Percentiles rank a stretch among this genome's conserved stretches.
Evolutionary conservation across 2,797 vertebrate genomes (phyloP).

Genomic region (Crocidura indochinensis): DNA sequence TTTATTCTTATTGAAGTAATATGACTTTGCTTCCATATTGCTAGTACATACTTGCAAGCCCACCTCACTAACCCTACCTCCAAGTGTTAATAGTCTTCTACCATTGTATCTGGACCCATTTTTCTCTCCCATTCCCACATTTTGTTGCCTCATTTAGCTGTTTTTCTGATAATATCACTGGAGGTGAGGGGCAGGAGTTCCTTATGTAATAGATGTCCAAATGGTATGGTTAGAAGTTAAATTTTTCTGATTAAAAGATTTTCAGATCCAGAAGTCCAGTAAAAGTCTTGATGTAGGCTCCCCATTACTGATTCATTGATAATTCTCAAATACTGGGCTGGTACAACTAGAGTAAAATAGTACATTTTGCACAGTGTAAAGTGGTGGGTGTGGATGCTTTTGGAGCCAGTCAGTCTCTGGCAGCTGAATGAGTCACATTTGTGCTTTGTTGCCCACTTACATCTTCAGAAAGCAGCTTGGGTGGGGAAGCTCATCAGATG

Average conservation of each 20-base stretch:
- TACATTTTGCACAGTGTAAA: constrained; percentile 65
- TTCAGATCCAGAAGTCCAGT: constrained; percentile 7
- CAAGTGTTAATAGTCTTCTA: neutral
- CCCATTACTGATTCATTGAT: constrained; percentile 70
- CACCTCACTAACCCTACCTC: too few species aligned
- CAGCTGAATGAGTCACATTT: constrained; percentile 72
- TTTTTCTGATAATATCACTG: neutral
- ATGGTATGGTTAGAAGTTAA: constrained; percentile 14
- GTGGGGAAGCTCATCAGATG: constrained; percentile 63
- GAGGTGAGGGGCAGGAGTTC: neutral
- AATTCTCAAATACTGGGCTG: constrained; percentile 66
- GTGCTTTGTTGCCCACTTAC: constrained; percentile 67
- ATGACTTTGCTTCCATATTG: too few species aligned
- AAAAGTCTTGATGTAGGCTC: constrained; percentile 37
- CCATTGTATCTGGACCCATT: neutral
- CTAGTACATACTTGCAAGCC: too few species aligned
- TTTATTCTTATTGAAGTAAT: too few species aligned
- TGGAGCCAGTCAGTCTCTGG: constrained; percentile 70
- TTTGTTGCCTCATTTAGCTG: too few species aligned
- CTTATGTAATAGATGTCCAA: constrained; percentile 43
- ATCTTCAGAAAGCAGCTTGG: constrained; percentile 76
- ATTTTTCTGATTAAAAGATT: constrained; percentile 37
- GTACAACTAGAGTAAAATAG: constrained; percentile 52
- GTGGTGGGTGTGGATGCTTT: constrained; percentile 70
- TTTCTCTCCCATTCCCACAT: too few species aligned